Percentiles rank a stretch among this genome's conserved stretches.
These are phyloP conservation scores for Drosophila falleni DNA, from an alignment of 2,888 invertebrate genomes.

Conservation along the genomic window DNA sequence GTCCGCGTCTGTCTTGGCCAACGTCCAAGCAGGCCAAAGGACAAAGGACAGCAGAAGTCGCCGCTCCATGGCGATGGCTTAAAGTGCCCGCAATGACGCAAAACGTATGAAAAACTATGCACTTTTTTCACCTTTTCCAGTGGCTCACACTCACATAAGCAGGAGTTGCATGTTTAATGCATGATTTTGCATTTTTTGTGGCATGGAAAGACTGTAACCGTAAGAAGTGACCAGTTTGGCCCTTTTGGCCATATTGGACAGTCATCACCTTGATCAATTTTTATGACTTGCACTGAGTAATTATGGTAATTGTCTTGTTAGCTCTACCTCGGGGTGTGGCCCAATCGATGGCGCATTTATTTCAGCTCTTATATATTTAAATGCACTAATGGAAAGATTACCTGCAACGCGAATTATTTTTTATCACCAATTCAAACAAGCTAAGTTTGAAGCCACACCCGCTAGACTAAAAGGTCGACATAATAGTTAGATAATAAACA, in stretches of 20 bases:
- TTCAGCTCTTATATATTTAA: conserved; percentile 20
- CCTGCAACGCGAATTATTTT: conserved; percentile 6
- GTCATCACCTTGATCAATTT: conserved; percentile 48
- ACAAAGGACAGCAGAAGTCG: conserved; percentile 41
- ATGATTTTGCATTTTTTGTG: conserved; percentile 56
- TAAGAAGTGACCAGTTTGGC: conserved; percentile 33
- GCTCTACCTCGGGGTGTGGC: conserved; percentile 37
- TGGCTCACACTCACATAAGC: conserved; percentile 21
- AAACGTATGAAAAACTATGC: conserved; percentile 64
- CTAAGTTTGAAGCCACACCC: conserved; percentile 8
- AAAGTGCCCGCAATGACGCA: conserved; percentile 54
- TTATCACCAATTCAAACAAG: conserved; percentile 9
- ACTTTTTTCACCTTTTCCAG: conserved; percentile 31
- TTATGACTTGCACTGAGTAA: conserved; percentile 49
- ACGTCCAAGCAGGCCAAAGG: conserved; percentile 56
- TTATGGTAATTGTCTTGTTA: conserved; percentile 67
- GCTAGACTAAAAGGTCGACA: not conserved
- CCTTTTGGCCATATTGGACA: conserved; percentile 10
- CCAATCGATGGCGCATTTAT: conserved; percentile 39
- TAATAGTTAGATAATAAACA: not conserved
- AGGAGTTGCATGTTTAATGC: conserved; percentile 61
- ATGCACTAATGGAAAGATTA: conserved; percentile 39
- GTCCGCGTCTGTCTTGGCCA: conserved; percentile 51
- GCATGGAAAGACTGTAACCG: conserved; percentile 5
- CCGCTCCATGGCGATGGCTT: conserved; percentile 36